Percentiles rank a stretch among this genome's conserved stretches.
phyloP scores from a whole-genome alignment of 2,888 invertebrate species.

The Papilio elwesi region DNA sequence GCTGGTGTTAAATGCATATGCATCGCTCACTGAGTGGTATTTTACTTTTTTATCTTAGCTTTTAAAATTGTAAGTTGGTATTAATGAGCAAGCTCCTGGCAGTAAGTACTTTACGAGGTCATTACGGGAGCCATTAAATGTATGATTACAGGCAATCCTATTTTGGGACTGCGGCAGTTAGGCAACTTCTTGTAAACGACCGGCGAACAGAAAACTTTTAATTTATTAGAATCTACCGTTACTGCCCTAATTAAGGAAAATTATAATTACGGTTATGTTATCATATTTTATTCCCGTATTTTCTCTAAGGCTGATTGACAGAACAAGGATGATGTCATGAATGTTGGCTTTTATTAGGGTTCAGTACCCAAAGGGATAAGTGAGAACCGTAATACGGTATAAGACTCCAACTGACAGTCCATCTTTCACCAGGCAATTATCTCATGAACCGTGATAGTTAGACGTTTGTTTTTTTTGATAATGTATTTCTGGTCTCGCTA shows the following conservation, averaged over 20 bases:
- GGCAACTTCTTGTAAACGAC: constrained; percentile 78
- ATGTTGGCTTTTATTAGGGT: too few species aligned
- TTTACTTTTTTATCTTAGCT: constrained; percentile 37
- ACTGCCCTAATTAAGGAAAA: constrained; percentile 68
- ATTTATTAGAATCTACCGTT: constrained; percentile 65
- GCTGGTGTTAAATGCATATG: background rate
- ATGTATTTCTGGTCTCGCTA: too few species aligned
- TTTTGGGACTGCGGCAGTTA: constrained; percentile 75
- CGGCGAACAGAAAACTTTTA: constrained; percentile 67
- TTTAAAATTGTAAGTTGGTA: constrained; percentile 65
- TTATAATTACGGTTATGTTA: constrained; percentile 61
- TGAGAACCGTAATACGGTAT: too few species aligned
- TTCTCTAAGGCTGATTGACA: too few species aligned
- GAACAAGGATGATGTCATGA: too few species aligned
- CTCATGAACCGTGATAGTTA: too few species aligned
- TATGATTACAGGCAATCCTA: constrained; percentile 73
- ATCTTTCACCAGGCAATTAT: too few species aligned
- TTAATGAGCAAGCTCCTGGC: constrained; percentile 74
- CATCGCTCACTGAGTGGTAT: background rate
- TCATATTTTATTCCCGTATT: constrained; percentile 47
- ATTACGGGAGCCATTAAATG: constrained; percentile 79
- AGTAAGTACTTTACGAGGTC: constrained; percentile 78
- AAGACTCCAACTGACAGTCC: too few species aligned
- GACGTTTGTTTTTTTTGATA: too few species aligned
- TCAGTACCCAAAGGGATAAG: too few species aligned